Evolutionary conservation across 1,140 invertebrate genomes (phyloP).

Genomic region (Gryon sp.): DNA sequence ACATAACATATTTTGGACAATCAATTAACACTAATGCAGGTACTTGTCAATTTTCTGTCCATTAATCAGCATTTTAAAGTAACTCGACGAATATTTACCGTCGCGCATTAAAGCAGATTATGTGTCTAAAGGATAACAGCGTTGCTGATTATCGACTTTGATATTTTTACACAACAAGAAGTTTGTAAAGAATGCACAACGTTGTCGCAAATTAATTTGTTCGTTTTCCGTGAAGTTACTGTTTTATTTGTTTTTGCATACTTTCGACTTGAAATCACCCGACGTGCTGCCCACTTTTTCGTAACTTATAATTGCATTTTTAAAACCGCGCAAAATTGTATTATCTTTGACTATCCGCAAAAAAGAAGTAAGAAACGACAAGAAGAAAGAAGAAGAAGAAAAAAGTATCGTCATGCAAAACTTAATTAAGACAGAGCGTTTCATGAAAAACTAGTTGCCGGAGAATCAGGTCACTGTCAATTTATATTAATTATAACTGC

Average conservation of each 20-base stretch:
- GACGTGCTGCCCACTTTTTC: background rate
- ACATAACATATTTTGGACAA: too few relatives aligned
- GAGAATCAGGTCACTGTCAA: background rate
- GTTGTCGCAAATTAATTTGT: constrained; percentile 11
- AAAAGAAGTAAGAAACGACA: too few relatives aligned
- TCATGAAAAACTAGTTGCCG: background rate
- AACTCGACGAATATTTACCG: background rate
- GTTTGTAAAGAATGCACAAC: background rate
- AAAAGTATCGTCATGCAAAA: constrained; percentile 5
- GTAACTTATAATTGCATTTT: constrained; percentile 40
- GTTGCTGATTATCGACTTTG: constrained; percentile 16
- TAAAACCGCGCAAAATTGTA: constrained; percentile 10
- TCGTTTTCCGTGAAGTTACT: constrained; percentile 12
- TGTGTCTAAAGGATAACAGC: background rate
- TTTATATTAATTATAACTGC: constrained; percentile 5
- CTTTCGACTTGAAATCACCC: constrained; percentile 18
- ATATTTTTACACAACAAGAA: constrained; percentile 12
- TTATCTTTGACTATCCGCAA: background rate
- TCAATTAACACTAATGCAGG: background rate
- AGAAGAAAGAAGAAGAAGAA: too few relatives aligned
- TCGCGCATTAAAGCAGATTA: background rate
- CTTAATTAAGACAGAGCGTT: constrained; percentile 13
- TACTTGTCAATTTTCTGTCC: background rate
- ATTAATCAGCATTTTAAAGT: background rate
- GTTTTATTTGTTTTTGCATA: constrained; percentile 38